phyloP scores from a whole-genome alignment of 2,888 invertebrate genomes.

The Thymelicus acteon region DNA sequence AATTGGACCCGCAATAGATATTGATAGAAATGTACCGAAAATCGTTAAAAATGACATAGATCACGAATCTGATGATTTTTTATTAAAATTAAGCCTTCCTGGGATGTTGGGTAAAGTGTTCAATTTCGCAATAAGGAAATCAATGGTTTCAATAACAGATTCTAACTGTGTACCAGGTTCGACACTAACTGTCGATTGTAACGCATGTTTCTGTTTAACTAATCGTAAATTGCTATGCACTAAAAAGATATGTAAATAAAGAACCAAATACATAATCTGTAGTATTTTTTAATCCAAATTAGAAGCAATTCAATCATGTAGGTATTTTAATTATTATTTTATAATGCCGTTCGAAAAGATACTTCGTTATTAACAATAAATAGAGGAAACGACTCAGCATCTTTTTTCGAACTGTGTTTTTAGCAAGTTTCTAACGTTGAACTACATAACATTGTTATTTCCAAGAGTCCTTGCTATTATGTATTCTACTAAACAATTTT shows the following conservation, averaged over 20 bases:
- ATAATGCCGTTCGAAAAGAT: too few relatives aligned
- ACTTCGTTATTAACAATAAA: too few relatives aligned
- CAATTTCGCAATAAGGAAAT: conserved; percentile 55
- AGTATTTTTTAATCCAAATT: too few relatives aligned
- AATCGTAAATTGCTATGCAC: conserved; percentile 66
- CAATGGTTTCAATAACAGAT: conserved; percentile 55
- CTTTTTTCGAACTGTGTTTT: too few relatives aligned
- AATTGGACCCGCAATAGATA: neutral
- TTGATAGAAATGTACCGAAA: neutral
- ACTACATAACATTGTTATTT: too few relatives aligned
- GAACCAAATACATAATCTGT: too few relatives aligned
- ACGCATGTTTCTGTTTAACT: conserved; percentile 65
- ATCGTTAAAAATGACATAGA: conserved; percentile 1
- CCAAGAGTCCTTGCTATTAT: too few relatives aligned
- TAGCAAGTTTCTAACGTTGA: too few relatives aligned
- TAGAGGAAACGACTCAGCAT: too few relatives aligned
- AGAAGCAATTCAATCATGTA: too few relatives aligned
- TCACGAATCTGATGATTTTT: conserved; percentile 27
- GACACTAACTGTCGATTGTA: conserved; percentile 52
- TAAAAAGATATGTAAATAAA: conserved; percentile 53
- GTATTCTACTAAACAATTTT: too few relatives aligned
- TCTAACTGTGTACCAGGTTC: conserved; percentile 56
- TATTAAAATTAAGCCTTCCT: conserved; percentile 51
- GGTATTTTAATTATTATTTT: too few relatives aligned
- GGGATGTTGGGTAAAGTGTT: conserved; percentile 54